Evolutionary conservation across 2,113 vertebrate genomes (phyloP).

Genomic region (Eubucco bourcierii): DNA sequence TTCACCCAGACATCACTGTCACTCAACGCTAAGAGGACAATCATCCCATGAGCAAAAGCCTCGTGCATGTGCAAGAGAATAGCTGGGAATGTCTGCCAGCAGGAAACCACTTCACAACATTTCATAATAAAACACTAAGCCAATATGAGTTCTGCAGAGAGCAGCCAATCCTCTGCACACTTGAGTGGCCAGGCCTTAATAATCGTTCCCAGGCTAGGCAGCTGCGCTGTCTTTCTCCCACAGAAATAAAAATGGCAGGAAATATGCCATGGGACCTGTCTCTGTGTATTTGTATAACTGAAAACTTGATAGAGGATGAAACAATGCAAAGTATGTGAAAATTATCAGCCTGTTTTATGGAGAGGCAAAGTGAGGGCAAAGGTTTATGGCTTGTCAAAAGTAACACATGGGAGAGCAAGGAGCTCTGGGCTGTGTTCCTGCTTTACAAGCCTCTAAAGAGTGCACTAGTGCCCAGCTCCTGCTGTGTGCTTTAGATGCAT

Average conservation of each 20-base stretch:
- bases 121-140: background rate
- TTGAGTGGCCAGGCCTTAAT: background rate
- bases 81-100: background rate
- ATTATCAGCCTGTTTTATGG: slow-evolving; percentile 8
- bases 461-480: background rate
- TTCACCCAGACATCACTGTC: background rate
- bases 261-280: background rate
- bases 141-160: background rate
- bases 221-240: background rate
- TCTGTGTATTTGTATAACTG: background rate
- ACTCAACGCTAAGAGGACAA: background rate
- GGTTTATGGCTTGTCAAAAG: slow-evolving; percentile 46
- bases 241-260: background rate
- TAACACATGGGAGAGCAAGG: background rate
- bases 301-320: background rate
- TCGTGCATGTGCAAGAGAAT: background rate
- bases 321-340: background rate
- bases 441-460: background rate
- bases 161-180: background rate
- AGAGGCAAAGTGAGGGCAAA: slow-evolving; percentile 29
- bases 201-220: background rate
- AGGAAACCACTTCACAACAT: background rate
- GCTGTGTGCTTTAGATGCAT: background rate
- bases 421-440: background rate
- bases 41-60: background rate